Evolutionary conservation across 2,797 vertebrate species (phyloP), one percentile per base, ranked within the genome.

Genomic region (Intellagama lesueurii): DNA sequence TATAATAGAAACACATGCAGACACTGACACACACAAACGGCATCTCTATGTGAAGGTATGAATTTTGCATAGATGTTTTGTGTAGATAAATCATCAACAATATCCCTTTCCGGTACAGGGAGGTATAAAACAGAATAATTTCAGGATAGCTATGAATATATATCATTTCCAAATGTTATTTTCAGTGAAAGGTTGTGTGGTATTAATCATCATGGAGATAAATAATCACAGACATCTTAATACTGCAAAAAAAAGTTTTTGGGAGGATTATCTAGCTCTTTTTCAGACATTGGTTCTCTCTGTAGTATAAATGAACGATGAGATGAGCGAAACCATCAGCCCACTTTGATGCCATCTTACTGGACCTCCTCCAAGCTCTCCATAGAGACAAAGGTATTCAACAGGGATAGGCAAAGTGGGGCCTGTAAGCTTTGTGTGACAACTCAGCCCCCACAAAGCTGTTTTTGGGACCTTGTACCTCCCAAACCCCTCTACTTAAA

Each of bases 31-130:
- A 90, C 30, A 89, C 87, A n/a, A 35, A 56, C 19, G 17, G 2
- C 6, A 73, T 75, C 35, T n/a, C 73, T 66, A 91, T 93, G 90
- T 92, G 86, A 91, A 93, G 72, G 86, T 69, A 32, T 86, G 81
- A 72, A 16, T 94, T 92, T 89, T 90, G 87, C 91, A 90, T 69
- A 84, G 83, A 92, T 44, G 90, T 93, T 93, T 75, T 93, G 75
- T 85, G 60, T 35, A 64, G 35, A 72, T 89, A 88, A 82, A 91
- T 26, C 83, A 92, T 87, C 44, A 88, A 72, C 88, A 86, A 91
- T 3, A 2, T 83, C n/a, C 83, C 84, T 90, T 86, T 75, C 52
- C 47, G 52, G 12, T 56, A 2, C 70, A 52, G 19, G n/a, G 70
- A 84, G 70, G n/a, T 7, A 75, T 76, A 60, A 72, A 70, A 35